Base-by-base conservation (phyloP, 1,140 invertebrate genomes). In the Aricia agestis region DNA sequence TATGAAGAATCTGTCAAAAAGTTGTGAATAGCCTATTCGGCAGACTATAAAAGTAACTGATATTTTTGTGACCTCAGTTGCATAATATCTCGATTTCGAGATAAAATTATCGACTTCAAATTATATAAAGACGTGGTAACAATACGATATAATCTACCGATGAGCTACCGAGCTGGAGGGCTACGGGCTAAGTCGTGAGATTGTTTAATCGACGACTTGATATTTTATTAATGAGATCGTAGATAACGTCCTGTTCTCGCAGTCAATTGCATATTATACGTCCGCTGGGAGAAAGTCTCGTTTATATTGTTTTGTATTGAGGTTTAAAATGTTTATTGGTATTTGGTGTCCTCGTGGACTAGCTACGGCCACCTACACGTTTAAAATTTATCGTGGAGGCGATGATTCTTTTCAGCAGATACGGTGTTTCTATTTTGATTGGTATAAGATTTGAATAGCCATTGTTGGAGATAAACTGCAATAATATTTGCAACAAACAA, bases 161-260 rank as follows among this genome's bases (percentile, higher is more conserved):
- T 63, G 59, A 25, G 59, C 59, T 63, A 63, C 59, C 59, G 59
- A 25, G 10, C 6, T 4, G 18, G 17, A 18, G 7, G 59, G 59
- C 13, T 59, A 59, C 58, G 58, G 58, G n/a, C 17, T 25, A 63
- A 63, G 59, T 63, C 59, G 59, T 63, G 59, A 63, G 59, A 31
- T 63, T 19, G 59, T 63, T 63, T 63, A 63, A 63, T 63, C 59
- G 59, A 11, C 59, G 19, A 63, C 18, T 63, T 63, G 59, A 63
- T 63, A 63, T 63, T 63, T 63, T 63, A 63, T 63, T 63, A 63
- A 63, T 63, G 59, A 63, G 59, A 63, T 63, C 10, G 59, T 63
- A 63, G 59, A 63, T 63, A 63, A 63, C 18, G 59, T 63, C 59
- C 59, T 63, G 59, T 63, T 63, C 59, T 19, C 59, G 59, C 59